Percentiles rank a stretch among this genome's conserved stretches.
These are phyloP conservation scores for Tenthredo notha DNA, from an alignment of 2,888 invertebrate genomes.

Conservation along the genomic window DNA sequence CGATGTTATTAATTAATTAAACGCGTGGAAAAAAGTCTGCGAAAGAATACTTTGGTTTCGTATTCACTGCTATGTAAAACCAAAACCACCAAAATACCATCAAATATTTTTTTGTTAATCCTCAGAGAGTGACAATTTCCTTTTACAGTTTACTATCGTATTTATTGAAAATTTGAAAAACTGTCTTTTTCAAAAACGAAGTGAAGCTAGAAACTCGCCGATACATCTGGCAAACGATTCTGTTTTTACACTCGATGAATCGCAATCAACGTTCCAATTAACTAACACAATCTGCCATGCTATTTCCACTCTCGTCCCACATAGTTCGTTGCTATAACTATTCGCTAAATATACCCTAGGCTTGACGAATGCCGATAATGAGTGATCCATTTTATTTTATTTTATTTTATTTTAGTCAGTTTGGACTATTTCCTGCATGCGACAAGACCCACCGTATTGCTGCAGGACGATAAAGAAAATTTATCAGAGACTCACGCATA, in stretches of 20 bases:
- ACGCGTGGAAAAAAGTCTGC: too few species aligned
- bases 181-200: not conserved
- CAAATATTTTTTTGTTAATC: not conserved
- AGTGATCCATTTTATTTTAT: not conserved
- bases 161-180: not conserved
- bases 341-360: not conserved
- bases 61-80: too few species aligned
- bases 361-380: conserved; percentile 5
- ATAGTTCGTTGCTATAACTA: conserved; percentile 13
- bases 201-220: not conserved
- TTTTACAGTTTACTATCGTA: not conserved
- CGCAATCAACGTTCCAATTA: conserved; percentile 41
- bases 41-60: too few species aligned
- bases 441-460: not conserved
- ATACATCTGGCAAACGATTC: not conserved
- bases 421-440: not conserved
- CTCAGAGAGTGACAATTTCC: not conserved
- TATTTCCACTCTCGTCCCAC: conserved; percentile 41
- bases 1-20: too few species aligned
- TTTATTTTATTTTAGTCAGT: not conserved
- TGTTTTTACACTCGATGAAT: conserved; percentile 30
- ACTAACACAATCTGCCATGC: conserved; percentile 10
- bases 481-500: not conserved
- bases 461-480: not conserved
- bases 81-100: too few species aligned